Conservation (phyloP, 2,888 invertebrate species). For the Drosophila kanekoi region DNA sequence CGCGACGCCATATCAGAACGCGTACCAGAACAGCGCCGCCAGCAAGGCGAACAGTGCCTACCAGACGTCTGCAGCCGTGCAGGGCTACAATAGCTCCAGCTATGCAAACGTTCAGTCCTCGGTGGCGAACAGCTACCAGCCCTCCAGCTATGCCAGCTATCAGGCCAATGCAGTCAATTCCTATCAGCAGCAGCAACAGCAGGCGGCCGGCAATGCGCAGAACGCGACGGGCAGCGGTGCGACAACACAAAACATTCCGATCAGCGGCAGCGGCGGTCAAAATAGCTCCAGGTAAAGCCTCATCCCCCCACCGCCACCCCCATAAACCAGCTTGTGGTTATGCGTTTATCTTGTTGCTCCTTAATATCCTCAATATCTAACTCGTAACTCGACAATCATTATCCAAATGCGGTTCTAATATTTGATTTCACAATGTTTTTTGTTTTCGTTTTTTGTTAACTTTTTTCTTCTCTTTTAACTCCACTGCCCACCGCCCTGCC, state of each 20-base stretch:
- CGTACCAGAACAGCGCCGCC: slow-evolving; percentile 82
- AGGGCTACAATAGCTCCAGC: slow-evolving; percentile 83
- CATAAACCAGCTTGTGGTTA: slow-evolving; percentile 13
- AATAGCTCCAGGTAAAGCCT: slow-evolving; percentile 83
- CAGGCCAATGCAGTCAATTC: slow-evolving; percentile 84
- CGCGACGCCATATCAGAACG: slow-evolving; percentile 79
- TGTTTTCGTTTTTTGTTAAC: slow-evolving; percentile 33
- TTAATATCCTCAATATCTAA: background rate
- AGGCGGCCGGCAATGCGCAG: slow-evolving; percentile 68
- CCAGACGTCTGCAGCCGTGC: slow-evolving; percentile 81
- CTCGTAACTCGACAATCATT: slow-evolving; percentile 11
- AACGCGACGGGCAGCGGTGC: slow-evolving; percentile 73
- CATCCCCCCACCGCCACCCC: background rate
- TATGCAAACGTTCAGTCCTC: slow-evolving; percentile 84
- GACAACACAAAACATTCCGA: slow-evolving; percentile 85
- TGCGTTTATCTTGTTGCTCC: slow-evolving; percentile 24
- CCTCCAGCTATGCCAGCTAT: slow-evolving; percentile 84
- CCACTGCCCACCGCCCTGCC: slow-evolving; percentile 20
- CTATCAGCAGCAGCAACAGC: slow-evolving; percentile 83
- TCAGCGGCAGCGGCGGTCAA: slow-evolving; percentile 82
- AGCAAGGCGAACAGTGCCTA: slow-evolving; percentile 82
- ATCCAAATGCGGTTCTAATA: slow-evolving; percentile 16
- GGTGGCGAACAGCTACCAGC: slow-evolving; percentile 84
- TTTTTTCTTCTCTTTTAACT: slow-evolving; percentile 32
- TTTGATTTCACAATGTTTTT: slow-evolving; percentile 12